A percentile compares a stretch with the other conserved stretches of the same genome.
These are phyloP conservation scores for Listronotus bonariensis DNA, from an alignment of 1,140 invertebrate species.

Conservation along the genomic window DNA sequence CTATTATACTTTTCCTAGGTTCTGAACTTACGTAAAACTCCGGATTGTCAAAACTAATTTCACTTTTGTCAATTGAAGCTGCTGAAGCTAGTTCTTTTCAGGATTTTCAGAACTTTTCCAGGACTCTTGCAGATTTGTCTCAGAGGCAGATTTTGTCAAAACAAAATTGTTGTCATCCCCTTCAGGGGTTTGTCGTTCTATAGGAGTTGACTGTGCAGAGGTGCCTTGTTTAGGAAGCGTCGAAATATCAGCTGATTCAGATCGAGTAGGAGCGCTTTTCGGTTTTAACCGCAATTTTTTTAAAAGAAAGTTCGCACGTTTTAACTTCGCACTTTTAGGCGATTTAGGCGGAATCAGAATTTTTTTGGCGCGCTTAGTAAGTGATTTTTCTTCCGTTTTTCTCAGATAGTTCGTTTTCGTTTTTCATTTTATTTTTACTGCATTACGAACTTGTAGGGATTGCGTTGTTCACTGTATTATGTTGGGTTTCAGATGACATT, in stretches of 20 bases:
- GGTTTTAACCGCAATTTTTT: constrained; percentile 44
- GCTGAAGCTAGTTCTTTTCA: constrained; percentile 15
- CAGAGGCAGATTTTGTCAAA: constrained; percentile 46
- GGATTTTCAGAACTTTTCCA: constrained; percentile 47
- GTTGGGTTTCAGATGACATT: constrained; percentile 19
- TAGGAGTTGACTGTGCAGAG: constrained; percentile 24
- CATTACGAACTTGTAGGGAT: constrained; percentile 36
- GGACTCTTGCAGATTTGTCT: constrained; percentile 48
- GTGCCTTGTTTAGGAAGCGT: constrained; percentile 27
- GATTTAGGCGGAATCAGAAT: constrained; percentile 37
- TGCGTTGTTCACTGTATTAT: constrained; percentile 15
- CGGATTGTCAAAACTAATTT: constrained; percentile 36
- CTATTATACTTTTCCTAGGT: constrained; percentile 30
- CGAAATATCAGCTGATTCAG: constrained; percentile 25
- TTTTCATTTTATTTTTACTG: constrained; percentile 45
- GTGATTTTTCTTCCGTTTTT: constrained; percentile 17
- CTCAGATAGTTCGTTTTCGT: constrained; percentile 30
- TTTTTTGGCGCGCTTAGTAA: constrained; percentile 40
- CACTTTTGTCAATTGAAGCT: constrained; percentile 33
- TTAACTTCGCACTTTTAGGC: constrained; percentile 36
- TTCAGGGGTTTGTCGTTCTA: constrained; percentile 43
- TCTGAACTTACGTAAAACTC: constrained; percentile 35
- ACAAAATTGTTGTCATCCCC: constrained; percentile 43
- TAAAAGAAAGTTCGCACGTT: constrained; percentile 39
- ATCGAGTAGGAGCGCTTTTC: constrained; percentile 23